phyloP scores from a whole-genome alignment of 1,140 invertebrate genomes.

The Papilio polytes region DNA sequence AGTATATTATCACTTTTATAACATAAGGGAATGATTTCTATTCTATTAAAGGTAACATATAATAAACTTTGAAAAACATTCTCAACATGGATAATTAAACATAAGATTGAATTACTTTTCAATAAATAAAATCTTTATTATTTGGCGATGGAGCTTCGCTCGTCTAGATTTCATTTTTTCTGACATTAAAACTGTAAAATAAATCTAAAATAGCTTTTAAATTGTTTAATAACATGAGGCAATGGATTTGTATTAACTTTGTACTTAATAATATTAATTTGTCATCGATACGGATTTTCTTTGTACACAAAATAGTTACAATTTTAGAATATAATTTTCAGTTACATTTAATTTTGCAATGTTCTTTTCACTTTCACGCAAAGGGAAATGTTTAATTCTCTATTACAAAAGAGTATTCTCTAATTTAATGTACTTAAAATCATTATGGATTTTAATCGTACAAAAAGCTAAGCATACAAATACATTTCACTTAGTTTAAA shows the following conservation, averaged over 20 bases:
- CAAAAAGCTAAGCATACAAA: conserved; percentile 26
- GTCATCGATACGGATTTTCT: not conserved
- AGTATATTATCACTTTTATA: conserved; percentile 44
- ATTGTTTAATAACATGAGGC: not conserved
- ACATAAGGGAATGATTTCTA: conserved; percentile 41
- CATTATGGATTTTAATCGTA: not conserved
- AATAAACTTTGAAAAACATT: conserved; percentile 29
- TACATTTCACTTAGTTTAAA: not conserved
- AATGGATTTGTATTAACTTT: not conserved
- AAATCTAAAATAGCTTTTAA: not conserved
- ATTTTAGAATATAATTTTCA: not conserved
- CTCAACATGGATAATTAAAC: not conserved
- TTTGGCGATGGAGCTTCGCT: conserved; percentile 18
- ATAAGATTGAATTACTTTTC: not conserved
- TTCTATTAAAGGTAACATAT: conserved; percentile 19
- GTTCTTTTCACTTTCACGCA: not conserved
- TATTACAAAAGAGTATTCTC: not conserved
- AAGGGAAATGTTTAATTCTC: not conserved
- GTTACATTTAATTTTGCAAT: not conserved
- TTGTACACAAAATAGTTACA: not conserved
- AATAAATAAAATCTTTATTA: not conserved
- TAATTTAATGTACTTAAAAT: not conserved
- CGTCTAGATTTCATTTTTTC: not conserved
- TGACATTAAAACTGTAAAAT: not conserved
- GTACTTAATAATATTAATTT: not conserved